These are phyloP conservation scores for Sylvilagus floridanus DNA, from an alignment of 2,797 vertebrate species.

Conservation along the genomic window DNA sequence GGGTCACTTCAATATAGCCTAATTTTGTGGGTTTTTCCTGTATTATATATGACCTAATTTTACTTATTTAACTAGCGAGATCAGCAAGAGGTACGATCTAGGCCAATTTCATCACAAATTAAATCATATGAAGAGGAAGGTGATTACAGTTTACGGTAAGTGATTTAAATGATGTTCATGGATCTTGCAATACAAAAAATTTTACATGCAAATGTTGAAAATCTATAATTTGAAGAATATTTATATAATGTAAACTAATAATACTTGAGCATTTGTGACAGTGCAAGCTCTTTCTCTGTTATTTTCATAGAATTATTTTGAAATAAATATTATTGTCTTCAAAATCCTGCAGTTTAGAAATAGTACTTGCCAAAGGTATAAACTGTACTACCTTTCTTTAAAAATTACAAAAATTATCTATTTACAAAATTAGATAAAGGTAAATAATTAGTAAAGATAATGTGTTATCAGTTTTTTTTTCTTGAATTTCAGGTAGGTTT, in stretches of 20 bases:
- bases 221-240: constrained; percentile 15
- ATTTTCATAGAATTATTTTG: constrained; percentile 42
- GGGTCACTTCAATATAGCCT: not conserved
- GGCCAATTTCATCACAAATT: constrained; percentile 87
- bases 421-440: not conserved
- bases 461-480: not conserved
- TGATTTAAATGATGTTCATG: constrained; percentile 45
- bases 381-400: not conserved
- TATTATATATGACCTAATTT: not conserved
- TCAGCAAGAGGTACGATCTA: constrained; percentile 90
- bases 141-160: constrained; percentile 88
- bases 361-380: not conserved
- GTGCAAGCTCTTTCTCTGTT: not conserved
- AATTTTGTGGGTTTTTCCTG: not conserved
- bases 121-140: constrained; percentile 85
- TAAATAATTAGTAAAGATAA: constrained; percentile 19
- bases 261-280: not conserved
- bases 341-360: not conserved
- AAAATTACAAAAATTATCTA: not conserved
- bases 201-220: constrained; percentile 37
- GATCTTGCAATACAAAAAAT: not conserved
- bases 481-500: not conserved
- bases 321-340: constrained; percentile 32
- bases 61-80: constrained; percentile 85
- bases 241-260: constrained; percentile 18